Evolutionary conservation across 2,888 invertebrate species (phyloP), one percentile per base, ranked within the genome.

Genomic region (Cerastoderma edule): DNA sequence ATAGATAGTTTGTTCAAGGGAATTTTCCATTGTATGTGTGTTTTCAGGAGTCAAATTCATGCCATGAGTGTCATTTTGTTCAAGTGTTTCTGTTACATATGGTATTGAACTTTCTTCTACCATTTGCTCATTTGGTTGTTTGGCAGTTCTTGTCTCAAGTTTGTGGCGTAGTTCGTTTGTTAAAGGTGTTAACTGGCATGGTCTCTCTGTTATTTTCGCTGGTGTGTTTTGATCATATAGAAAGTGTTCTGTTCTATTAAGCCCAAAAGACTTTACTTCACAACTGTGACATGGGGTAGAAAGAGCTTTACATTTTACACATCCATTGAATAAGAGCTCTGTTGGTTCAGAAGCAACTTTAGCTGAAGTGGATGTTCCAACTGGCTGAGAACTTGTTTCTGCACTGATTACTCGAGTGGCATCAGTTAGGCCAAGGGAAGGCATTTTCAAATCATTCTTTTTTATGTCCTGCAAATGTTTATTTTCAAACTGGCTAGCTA

Each of bases 1-100:
- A 63, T 78, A 78, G n/a, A 78, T 63, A 22, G 67, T 68, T 32
- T 78, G 65, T 39, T 67, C 67, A 22, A 67, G 39, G 13, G 27
- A 24, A 24, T 10, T 22, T 24, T 60, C 60, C 22, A n/a, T 33
- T 57, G 28, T 4, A 16, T 57, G 32, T 10, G 8, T 32, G n/a
- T 30, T 28, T 32, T 57, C 4, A 32, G 1, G n/a, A 32, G n/a
- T n/a, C 6, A 57, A 19, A 5, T 57, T 32, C 3, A 28, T 2
- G 2, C 28, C 33, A 2, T 16, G 13, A 28, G 1, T 28, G 8
- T 57, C 32, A 22, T 53, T 22, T 57, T 33, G 24, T 39, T 39
- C 8, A 60, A 24, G 22, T 60, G 5, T 22, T 22, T 3, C 27
- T 13, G 19, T 39, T 60, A 19, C 39, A n/a, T n/a, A n/a, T n/a